Evolutionary conservation across 2,888 invertebrate genomes (phyloP).

Genomic region (Dolichomitus sp.): DNA sequence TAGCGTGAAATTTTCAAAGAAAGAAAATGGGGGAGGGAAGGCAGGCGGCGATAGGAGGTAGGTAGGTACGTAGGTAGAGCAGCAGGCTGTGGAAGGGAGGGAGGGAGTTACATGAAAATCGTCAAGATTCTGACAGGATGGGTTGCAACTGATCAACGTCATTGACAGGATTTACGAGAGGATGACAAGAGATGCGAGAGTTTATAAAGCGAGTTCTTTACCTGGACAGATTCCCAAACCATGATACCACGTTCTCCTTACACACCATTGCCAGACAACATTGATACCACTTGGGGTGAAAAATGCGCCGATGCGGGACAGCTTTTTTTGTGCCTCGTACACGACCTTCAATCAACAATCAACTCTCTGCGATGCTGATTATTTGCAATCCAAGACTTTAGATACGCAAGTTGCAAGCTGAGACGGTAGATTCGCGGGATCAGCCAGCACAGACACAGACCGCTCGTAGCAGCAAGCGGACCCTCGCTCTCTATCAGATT

Average conservation of each 20-base stretch:
- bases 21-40: constrained; percentile 65
- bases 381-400: constrained; percentile 6
- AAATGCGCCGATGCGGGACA: constrained; percentile 82
- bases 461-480: constrained; percentile 45
- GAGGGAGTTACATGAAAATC: constrained; percentile 62
- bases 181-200: constrained; percentile 12
- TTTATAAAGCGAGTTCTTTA: constrained; percentile 67
- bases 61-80: constrained; percentile 34
- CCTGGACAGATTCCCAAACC: constrained; percentile 94
- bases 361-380: constrained; percentile 7
- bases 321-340: constrained; percentile 69
- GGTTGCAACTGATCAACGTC: constrained; percentile 6
- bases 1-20: constrained; percentile 56
- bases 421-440: constrained; percentile 63
- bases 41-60: constrained; percentile 41
- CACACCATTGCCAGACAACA: constrained; percentile 96
- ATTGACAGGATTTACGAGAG: constrained; percentile 1
- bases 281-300: constrained; percentile 86
- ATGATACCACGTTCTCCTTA: constrained; percentile 98
- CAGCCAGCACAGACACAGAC: constrained; percentile 66
- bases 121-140: constrained; percentile 59
- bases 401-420: constrained; percentile 24
- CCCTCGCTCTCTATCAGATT: constrained; percentile 42
- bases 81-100: constrained; percentile 42
- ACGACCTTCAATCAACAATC: neutral